These are phyloP conservation scores for Drusus annulatus DNA, from an alignment of 1,140 invertebrate genomes.

Conservation along the genomic window DNA sequence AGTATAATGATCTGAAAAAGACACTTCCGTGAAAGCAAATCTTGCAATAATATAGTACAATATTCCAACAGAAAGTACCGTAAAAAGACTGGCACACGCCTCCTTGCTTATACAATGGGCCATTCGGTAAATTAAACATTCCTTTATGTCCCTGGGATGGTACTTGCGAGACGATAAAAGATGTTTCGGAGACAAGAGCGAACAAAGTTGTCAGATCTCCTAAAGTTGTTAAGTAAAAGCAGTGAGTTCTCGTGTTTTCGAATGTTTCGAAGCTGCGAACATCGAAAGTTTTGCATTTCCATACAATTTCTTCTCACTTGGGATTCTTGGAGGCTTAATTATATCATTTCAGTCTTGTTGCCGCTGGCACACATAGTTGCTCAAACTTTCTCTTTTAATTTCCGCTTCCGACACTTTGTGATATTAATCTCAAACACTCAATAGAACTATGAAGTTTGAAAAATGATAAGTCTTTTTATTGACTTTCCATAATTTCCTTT, in stretches of 20 bases:
- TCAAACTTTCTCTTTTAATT: too few species aligned
- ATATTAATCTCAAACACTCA: too few species aligned
- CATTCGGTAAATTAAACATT: slow-evolving; percentile 20
- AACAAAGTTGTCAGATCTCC: slow-evolving; percentile 22
- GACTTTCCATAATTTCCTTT: too few species aligned
- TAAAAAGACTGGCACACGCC: neutral
- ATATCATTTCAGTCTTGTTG: too few species aligned
- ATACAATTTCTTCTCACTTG: slow-evolving; percentile 9
- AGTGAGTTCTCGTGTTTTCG: slow-evolving; percentile 15
- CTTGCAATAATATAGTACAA: too few species aligned
- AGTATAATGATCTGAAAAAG: too few species aligned
- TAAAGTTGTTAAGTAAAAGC: slow-evolving; percentile 22
- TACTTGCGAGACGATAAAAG: slow-evolving; percentile 25
- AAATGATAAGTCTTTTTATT: too few species aligned
- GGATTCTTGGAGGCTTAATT: neutral
- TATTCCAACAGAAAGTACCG: too few species aligned
- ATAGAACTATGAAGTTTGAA: too few species aligned
- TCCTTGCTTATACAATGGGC: neutral
- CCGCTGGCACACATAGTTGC: too few species aligned
- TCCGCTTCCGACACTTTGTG: too few species aligned
- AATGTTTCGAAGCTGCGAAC: slow-evolving; percentile 31
- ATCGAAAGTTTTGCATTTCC: slow-evolving; percentile 27
- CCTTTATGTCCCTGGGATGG: neutral
- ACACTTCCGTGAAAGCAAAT: too few species aligned
- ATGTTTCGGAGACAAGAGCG: slow-evolving; percentile 9